Base-by-base conservation (phyloP, 2,888 invertebrate genomes). In the Ormia ochracea region DNA sequence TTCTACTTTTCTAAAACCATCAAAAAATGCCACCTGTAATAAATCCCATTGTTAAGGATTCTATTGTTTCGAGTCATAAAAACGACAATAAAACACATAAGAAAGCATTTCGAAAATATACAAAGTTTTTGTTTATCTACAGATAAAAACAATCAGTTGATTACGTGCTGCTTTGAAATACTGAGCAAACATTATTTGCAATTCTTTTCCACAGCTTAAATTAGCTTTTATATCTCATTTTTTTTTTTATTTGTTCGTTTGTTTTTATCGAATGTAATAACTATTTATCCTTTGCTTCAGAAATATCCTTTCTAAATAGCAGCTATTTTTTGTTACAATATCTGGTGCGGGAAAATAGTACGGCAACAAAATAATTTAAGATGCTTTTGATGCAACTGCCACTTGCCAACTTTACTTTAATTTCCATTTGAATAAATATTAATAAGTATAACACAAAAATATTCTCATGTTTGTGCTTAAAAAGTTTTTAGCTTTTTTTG, bases 381-480 rank as follows among this genome's bases (percentile, higher is more conserved):
- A 75, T 66, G 48, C 33, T 72, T 72, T 52, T 75, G 48, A 66
- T 59, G 38, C 59, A 80, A 61, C 70, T 70, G 74, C 70, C 74
- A 80, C 58, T 75, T 79, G 65, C 74, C 65, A 75, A 61, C 66
- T 70, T 36, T 48, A 66, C 50, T 63, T 73, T 58, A 74, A 74
- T 74, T 74, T 70, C 70, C 66, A 72, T 79, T 69, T 66, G 41
- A 58, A 75, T 70, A 56, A 70, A 65, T 48, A 66, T 52, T 33
- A 65, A 43, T 23, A 68, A 41, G 48, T 12, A 21, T 10, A 38
- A 59, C 52, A 33, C n/a, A 33, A 43, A 45, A 33, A 26, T 54
- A 17, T 23, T n/a, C 7, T 26, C 12, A 1, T 41, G 19, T 41
- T 21, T 41, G 19, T 58, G 14, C 36, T 12, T n/a, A 41, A n/a